phyloP scores from a whole-genome alignment of 1,140 invertebrate species.

The Acromyrmex echinatior region DNA sequence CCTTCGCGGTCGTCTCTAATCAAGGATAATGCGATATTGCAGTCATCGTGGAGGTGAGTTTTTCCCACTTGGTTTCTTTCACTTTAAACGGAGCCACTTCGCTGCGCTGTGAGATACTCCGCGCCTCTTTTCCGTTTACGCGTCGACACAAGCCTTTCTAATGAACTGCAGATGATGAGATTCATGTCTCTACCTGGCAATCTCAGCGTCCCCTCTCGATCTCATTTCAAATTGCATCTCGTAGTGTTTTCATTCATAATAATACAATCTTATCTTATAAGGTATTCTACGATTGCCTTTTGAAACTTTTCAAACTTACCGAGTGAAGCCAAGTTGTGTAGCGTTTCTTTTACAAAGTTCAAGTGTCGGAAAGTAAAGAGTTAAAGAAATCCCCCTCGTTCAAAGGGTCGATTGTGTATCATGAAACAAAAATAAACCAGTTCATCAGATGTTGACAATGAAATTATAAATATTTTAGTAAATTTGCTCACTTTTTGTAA shows the following conservation, averaged over 20 bases:
- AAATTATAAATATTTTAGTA: too few species aligned
- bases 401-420: too few species aligned
- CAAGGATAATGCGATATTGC: slow-evolving; percentile 64
- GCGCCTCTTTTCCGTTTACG: background rate
- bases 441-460: too few species aligned
- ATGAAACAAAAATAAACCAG: too few species aligned
- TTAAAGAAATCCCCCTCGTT: too few species aligned
- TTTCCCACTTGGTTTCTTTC: background rate
- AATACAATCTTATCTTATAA: background rate
- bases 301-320: background rate
- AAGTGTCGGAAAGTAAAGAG: too few species aligned
- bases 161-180: background rate
- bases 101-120: too few species aligned
- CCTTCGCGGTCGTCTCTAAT: slow-evolving; percentile 15
- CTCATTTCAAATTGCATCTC: background rate
- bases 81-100: background rate
- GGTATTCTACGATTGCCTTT: background rate
- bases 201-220: background rate
- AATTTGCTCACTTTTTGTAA: too few species aligned
- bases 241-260: background rate
- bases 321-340: background rate
- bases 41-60: slow-evolving; percentile 62
- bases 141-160: background rate
- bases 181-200: background rate
- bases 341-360: background rate